Base-by-base conservation (phyloP, 2,113 vertebrate species). In the Rhadina sibilatrix region DNA sequence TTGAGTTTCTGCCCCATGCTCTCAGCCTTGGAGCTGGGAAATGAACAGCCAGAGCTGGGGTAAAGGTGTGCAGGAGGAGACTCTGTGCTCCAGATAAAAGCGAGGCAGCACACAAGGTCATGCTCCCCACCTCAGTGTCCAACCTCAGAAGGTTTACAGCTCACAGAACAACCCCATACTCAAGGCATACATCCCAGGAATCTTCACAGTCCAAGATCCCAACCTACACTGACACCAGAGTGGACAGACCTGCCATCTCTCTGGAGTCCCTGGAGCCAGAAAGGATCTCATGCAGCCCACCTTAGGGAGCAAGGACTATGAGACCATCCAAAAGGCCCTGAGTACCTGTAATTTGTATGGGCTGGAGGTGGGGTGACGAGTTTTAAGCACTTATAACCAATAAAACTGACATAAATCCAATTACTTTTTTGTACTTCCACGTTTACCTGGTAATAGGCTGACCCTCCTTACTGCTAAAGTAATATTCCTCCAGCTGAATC, bases 1-100 rank as follows among this genome's bases (percentile, higher is more conserved):
- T 1, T 1, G 5, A 15, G 13, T 27, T 72, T 40, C 56, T 46
- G 60, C 21, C 37, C 27, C 0, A 2, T 6, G 4, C 25, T 64
- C n/a, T 37, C 54, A 38, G 6, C 40, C 22, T 82, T 20, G 61
- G 14, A 38, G 78, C 37, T 53, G 28, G 38, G 33, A 59, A 68
- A 31, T 7, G 1, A 50, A 19, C 11, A 57, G 59, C 31, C 72
- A 57, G 46, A 63, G 24, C 3, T 59, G 25, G 83, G n/a, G 25
- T 19, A 33, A 52, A 91, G 37, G 59, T 9, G 17, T 31, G 46
- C 2, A 11, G 66, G 70, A 61, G 69, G 15, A 38, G 54, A 38
- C 24, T 6, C 13, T 19, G 66, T 6, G 19, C n/a, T 17, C 40
- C 37, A 46, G 20, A 52, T 33, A 47, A 69, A n/a, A 81, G 75